A percentile compares a stretch with the other conserved stretches of the same genome.
phyloP scores from a whole-genome alignment of 2,797 vertebrate genomes.

The Babyrousa celebensis region DNA sequence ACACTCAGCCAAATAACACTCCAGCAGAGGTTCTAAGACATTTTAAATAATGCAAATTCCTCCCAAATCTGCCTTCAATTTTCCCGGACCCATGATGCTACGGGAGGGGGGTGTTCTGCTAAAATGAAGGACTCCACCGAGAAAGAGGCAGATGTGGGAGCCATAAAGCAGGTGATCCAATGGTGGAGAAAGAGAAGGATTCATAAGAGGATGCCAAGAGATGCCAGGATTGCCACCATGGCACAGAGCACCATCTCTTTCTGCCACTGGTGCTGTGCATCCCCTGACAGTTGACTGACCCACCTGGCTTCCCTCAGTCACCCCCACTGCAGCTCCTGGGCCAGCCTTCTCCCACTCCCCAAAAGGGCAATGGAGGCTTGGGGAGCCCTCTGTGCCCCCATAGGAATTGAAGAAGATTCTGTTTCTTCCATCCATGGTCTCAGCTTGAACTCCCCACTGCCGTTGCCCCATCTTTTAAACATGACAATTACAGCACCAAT shows the following conservation, averaged over 20 bases:
- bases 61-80: not conserved
- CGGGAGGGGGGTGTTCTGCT: not conserved
- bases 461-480: not conserved
- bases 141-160: not conserved
- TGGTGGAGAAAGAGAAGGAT: not conserved
- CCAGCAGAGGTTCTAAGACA: not conserved
- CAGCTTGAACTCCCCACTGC: not conserved
- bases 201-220: not conserved
- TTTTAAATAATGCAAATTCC: not conserved
- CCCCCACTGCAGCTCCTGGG: not conserved
- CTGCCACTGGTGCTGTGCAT: not conserved
- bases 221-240: not conserved
- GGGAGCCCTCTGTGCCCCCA: not conserved
- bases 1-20: not conserved
- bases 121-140: not conserved
- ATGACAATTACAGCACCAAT: not conserved
- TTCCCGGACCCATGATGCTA: not conserved
- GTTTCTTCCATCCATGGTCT: not conserved
- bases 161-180: not conserved
- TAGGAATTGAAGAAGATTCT: not conserved
- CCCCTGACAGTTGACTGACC: not conserved
- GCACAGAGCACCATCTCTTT: not conserved
- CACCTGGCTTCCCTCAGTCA: not conserved
- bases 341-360: not conserved
- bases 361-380: not conserved